Conservation (phyloP, 2,888 invertebrate species). For the Oscheius myriophilus region DNA sequence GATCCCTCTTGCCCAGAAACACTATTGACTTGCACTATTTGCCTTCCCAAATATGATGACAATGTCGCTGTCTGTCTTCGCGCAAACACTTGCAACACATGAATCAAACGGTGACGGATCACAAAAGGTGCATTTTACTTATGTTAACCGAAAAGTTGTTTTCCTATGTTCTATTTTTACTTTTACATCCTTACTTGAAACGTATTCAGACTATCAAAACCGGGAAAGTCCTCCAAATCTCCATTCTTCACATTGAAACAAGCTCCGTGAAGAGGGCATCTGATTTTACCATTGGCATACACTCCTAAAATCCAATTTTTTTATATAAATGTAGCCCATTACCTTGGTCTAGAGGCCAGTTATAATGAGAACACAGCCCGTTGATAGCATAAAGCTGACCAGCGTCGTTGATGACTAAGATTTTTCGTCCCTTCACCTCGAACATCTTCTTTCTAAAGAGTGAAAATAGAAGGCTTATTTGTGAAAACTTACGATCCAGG, state of each 20-base stretch:
- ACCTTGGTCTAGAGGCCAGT: constrained; percentile 70
- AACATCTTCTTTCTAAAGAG: constrained; percentile 73
- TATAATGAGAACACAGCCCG: constrained; percentile 91
- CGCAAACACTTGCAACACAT: no score
- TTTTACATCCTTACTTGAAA: constrained; percentile 84
- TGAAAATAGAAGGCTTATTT: not conserved
- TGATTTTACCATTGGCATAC: constrained; percentile 83
- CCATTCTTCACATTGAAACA: constrained; percentile 87
- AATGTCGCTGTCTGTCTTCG: no score
- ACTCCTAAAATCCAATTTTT: constrained; percentile 78
- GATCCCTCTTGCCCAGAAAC: no score
- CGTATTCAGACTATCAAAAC: constrained; percentile 89
- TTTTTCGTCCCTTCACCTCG: constrained; percentile 78
- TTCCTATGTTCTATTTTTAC: no score
- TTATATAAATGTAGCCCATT: no score
- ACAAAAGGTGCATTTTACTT: no score
- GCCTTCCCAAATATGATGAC: no score
- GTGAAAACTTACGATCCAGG: constrained; percentile 44
- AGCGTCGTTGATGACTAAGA: constrained; percentile 86
- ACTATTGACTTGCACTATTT: no score
- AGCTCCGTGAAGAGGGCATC: constrained; percentile 97
- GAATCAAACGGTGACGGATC: no score
- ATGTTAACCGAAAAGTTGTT: no score
- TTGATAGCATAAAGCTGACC: constrained; percentile 83
- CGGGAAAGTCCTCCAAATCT: constrained; percentile 97